Base-by-base conservation (phyloP, 2,113 vertebrate genomes). In the Mesocricetus auratus region DNA sequence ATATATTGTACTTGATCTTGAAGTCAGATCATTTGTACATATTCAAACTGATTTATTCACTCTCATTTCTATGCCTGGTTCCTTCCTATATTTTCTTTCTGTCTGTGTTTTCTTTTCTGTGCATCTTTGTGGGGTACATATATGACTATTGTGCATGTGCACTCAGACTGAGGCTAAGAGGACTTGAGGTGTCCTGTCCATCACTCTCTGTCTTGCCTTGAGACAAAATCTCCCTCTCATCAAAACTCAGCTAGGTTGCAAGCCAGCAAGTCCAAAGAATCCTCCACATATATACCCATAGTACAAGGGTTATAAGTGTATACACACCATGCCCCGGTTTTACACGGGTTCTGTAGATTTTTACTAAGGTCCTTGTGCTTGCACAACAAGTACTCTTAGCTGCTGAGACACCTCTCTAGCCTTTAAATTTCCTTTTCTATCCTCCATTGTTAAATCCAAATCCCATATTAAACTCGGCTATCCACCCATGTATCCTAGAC, bases 11-110 rank as follows among this genome's bases (percentile, higher is more conserved):
- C 95, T 47, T 10, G 85, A 69, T 68, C 69, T 29, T 97, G 85
- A 95, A 96, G 82, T 21, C 0, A 93, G 74, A 45, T 96, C 90
- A 90, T 39, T 53, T 93, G 21, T 75, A 39, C 26, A 53, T 7
- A 6, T 31, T 75, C 22, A 78, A 29, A 22, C 75, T 77, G 47
- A 93, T 56, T 71, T 81, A 86, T 71, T 29, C 11, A 62, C 74
- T 71, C 39, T 26, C 45, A 86, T 22, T 21, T 89, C 64, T 36
- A 42, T 16, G 24, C 68, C 50, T 92, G 71, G 73, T 73, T 53
- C 24, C 50, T 94, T 1, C 16, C 19, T 93, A 50, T 26, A 53
- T 87, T 45, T 42, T 0, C 68, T 87, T 42, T 15, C 73, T 15
- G 17, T 71, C 74, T 13, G n/a, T 10, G 53, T 21, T 33, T 45